Conservation (phyloP, 2,888 invertebrate species). For the Oxystoma pomonae region DNA sequence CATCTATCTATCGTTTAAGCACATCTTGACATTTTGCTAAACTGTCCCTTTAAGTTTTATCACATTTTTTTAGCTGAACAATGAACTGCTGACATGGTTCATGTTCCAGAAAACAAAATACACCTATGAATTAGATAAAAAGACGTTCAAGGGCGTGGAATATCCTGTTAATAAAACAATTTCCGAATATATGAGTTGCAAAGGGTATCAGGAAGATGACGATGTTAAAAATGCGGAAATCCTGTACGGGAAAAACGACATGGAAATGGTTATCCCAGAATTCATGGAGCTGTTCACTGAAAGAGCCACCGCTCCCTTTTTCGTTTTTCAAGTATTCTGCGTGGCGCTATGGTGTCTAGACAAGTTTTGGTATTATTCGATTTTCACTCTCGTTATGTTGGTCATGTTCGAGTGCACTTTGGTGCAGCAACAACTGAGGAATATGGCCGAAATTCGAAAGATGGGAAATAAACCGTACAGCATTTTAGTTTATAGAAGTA, state of each 20-base stretch:
- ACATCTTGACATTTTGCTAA: too few relatives aligned
- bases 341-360: slow-evolving; percentile 98
- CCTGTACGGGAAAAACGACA: slow-evolving; percentile 84
- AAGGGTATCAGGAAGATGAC: slow-evolving; percentile 82
- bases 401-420: slow-evolving; percentile 96
- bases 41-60: neutral
- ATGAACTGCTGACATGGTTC: slow-evolving; percentile 71
- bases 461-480: slow-evolving; percentile 98
- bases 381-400: slow-evolving; percentile 94
- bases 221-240: slow-evolving; percentile 71
- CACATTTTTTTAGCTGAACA: slow-evolving; percentile 30
- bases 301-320: slow-evolving; percentile 98
- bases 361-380: slow-evolving; percentile 97
- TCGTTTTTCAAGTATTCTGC: slow-evolving; percentile 99
- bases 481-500: slow-evolving; percentile 71
- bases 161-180: slow-evolving; percentile 77
- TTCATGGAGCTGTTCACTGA: slow-evolving; percentile 96
- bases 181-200: slow-evolving; percentile 73
- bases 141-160: slow-evolving; percentile 73
- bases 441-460: slow-evolving; percentile 98
- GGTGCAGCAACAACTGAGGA: slow-evolving; percentile 95
- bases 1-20: too few relatives aligned
- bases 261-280: slow-evolving; percentile 89
- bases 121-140: slow-evolving; percentile 79
- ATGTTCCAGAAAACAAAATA: slow-evolving; percentile 98